A percentile compares a stretch with the other conserved stretches of the same genome.
Conservation (phyloP, 2,797 vertebrate species). For the Chiroxiphia lanceolata region DNA sequence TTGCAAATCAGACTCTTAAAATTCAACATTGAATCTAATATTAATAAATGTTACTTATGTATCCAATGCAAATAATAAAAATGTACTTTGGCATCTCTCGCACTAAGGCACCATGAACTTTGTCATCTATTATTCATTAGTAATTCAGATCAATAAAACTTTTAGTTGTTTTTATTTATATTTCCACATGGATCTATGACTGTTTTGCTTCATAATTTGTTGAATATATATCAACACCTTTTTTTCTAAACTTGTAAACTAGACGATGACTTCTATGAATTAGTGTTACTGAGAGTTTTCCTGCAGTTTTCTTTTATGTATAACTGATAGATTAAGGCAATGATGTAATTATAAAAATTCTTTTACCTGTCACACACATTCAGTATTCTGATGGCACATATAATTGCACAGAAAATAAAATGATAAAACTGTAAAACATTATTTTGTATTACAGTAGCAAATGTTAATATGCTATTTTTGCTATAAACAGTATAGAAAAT, state of each 20-base stretch:
- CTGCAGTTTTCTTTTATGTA: background rate
- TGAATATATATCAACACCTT: background rate
- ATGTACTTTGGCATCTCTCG: background rate
- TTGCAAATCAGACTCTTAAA: background rate
- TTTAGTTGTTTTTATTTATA: background rate
- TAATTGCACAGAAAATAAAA: background rate
- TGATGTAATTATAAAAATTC: background rate
- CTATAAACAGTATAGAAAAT: background rate
- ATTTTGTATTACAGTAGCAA: background rate
- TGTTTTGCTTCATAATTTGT: background rate
- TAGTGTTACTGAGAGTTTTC: background rate
- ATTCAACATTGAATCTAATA: background rate
- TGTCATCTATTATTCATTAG: background rate
- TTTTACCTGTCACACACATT: background rate
- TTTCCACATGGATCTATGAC: background rate
- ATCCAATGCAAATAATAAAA: background rate
- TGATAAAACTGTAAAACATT: background rate
- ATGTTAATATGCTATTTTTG: background rate
- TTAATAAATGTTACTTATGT: background rate
- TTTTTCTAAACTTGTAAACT: slow-evolving; percentile 12
- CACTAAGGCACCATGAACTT: background rate
- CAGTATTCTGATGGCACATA: background rate
- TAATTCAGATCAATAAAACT: background rate
- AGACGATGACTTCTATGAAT: background rate
- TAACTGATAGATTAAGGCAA: background rate